These are phyloP conservation scores for Drosophila jambulina DNA, from an alignment of 1,140 invertebrate species.

Conservation along the genomic window DNA sequence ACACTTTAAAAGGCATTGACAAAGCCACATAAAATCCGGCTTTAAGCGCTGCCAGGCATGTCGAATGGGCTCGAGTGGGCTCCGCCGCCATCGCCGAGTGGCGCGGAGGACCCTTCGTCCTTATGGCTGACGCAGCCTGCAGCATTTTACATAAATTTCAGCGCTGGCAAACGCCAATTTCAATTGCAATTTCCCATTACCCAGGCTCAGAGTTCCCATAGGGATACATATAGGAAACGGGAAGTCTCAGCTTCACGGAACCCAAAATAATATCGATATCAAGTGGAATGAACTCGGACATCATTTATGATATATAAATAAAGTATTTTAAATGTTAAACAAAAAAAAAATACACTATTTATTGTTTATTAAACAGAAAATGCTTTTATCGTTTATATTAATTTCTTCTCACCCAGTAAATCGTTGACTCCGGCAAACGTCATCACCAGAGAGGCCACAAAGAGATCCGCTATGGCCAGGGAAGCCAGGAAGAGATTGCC, in stretches of 20 bases:
- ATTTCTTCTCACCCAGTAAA: conserved; percentile 86
- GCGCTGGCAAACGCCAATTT: conserved; percentile 59
- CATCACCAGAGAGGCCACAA: conserved; percentile 97
- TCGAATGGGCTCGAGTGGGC: conserved; percentile 34
- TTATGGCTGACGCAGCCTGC: conserved; percentile 47
- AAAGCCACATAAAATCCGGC: conserved; percentile 61
- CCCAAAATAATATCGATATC: neutral
- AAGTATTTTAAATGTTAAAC: neutral
- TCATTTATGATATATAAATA: neutral
- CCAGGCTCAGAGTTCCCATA: conserved; percentile 8
- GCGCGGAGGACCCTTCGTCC: conserved; percentile 31
- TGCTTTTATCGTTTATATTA: neutral
- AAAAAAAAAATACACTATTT: neutral
- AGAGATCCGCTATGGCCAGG: conserved; percentile 97
- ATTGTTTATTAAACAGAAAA: neutral
- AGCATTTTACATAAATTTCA: conserved; percentile 79
- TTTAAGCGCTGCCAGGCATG: conserved; percentile 74
- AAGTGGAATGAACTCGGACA: neutral
- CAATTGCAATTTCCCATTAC: conserved; percentile 74
- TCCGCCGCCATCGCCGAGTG: conserved; percentile 15
- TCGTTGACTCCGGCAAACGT: conserved; percentile 96
- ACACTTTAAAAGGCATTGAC: conserved; percentile 72
- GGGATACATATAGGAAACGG: conserved; percentile 8
- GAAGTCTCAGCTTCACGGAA: neutral
- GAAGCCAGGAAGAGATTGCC: conserved; percentile 98